These are phyloP conservation scores for Callinectes sapidus DNA, from an alignment of 2,888 invertebrate genomes.

Conservation along the genomic window DNA sequence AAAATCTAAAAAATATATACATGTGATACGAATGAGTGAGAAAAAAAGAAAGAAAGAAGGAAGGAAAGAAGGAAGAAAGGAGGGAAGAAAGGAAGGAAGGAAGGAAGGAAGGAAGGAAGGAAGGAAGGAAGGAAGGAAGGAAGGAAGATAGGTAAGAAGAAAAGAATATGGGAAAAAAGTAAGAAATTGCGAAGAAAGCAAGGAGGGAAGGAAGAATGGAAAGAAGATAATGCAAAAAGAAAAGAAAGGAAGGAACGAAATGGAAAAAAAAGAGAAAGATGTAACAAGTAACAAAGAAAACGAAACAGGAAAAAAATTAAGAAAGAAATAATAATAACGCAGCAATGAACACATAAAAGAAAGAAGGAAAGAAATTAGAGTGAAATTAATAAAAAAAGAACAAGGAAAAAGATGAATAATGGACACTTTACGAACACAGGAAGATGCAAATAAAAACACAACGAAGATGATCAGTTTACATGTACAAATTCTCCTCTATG, in stretches of 20 bases:
- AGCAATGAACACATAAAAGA: too few relatives aligned
- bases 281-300: neutral
- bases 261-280: neutral
- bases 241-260: neutral
- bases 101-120: neutral
- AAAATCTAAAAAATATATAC: too few relatives aligned
- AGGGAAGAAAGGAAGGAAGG: neutral
- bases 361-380: neutral
- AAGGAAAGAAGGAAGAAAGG: neutral
- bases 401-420: neutral
- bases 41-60: neutral
- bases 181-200: neutral
- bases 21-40: too few relatives aligned
- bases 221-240: neutral
- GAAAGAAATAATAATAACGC: too few relatives aligned
- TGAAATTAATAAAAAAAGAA: too few relatives aligned
- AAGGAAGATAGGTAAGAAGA: too few relatives aligned
- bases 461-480: neutral
- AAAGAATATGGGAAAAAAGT: neutral
- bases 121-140: neutral
- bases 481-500: neutral
- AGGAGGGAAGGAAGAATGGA: neutral
- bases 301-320: neutral
- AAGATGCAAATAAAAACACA: neutral
- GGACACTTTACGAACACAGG: neutral